Conservation (phyloP, 2,888 invertebrate species). For the Perdita meconis region DNA sequence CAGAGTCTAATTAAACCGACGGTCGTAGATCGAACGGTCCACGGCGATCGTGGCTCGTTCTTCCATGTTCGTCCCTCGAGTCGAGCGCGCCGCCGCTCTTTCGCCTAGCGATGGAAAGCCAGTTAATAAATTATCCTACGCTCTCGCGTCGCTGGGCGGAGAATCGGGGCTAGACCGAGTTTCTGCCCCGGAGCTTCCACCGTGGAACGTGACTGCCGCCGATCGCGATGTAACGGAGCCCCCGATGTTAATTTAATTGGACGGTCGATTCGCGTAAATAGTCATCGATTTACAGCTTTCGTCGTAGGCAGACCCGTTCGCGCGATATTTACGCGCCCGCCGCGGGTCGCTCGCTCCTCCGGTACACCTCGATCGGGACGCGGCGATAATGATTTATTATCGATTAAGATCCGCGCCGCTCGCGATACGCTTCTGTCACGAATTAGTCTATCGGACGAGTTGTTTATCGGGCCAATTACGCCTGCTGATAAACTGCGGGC, state of each 20-base stretch:
- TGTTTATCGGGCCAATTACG: constrained; percentile 45
- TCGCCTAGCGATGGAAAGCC: constrained; percentile 47
- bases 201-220: constrained; percentile 54
- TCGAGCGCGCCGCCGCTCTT: constrained; percentile 13
- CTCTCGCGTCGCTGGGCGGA: constrained; percentile 51
- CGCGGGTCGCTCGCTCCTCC: neutral
- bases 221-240: constrained; percentile 43
- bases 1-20: constrained; percentile 69
- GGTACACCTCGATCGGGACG: neutral
- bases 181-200: constrained; percentile 57
- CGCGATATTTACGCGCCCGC: constrained; percentile 27
- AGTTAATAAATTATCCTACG: constrained; percentile 71
- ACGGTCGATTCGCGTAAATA: constrained; percentile 58
- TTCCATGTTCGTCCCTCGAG: constrained; percentile 3
- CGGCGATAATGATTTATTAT: constrained; percentile 47
- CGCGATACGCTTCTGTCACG: constrained; percentile 25
- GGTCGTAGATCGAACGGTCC: constrained; percentile 40
- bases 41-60: constrained; percentile 31
- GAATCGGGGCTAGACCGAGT: constrained; percentile 62
- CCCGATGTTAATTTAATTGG: constrained; percentile 73
- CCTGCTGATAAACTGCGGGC: constrained; percentile 30
- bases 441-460: constrained; percentile 31
- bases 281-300: constrained; percentile 61
- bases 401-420: constrained; percentile 22
- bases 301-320: constrained; percentile 2